Base-by-base conservation (phyloP, 2,888 invertebrate genomes). In the Belgica antarctica region DNA sequence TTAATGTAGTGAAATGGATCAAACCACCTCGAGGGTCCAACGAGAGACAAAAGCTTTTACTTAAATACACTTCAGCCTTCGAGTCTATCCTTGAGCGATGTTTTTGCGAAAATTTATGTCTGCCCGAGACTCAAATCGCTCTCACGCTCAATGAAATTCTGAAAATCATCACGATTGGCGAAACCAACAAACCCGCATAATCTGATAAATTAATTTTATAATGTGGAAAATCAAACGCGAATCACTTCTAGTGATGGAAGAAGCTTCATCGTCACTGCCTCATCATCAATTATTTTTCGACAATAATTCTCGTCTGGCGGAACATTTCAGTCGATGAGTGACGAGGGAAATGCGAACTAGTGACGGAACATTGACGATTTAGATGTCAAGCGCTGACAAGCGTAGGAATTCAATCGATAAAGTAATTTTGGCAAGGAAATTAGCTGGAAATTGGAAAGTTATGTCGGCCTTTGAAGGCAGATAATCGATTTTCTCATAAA, bases 181-280 rank as follows among this genome's bases (percentile, higher is more conserved):
- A 52, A 46, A 15, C 46, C 46, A 46, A n/a, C 4, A 46, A 46
- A 52, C 22, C 22, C n/a, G 52, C 52, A 22, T 52, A 22, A 52
- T 52, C 22, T 52, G 52, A 17, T 2, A 52, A 52, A 52, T 52
- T 52, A 52, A n/a, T 52, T 52, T 52, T 52, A 52, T 52, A 52
- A 52, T 22, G 52, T 52, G 52, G 22, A 52, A 15, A 41, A 41
- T 2, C 41, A 7, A 31, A 31, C 10, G 15, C 12, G 41, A 15
- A 41, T 41, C 12, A 3, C 41, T 12, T 41, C 7, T 22, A 22
- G 34, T 31, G 34, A 12, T 31, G 5, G 34, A 12, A 8, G 22
- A 52, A 52, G 22, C 22, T 52, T 52, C 52, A 52, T 3, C 52
- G 52, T 52, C 52, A 52, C 22, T n/a, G 52, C 52, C 17, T 52